Percentiles rank a stretch among this genome's conserved stretches.
phyloP scores from a whole-genome alignment of 2,113 vertebrate species.

The Globicephala melas region DNA sequence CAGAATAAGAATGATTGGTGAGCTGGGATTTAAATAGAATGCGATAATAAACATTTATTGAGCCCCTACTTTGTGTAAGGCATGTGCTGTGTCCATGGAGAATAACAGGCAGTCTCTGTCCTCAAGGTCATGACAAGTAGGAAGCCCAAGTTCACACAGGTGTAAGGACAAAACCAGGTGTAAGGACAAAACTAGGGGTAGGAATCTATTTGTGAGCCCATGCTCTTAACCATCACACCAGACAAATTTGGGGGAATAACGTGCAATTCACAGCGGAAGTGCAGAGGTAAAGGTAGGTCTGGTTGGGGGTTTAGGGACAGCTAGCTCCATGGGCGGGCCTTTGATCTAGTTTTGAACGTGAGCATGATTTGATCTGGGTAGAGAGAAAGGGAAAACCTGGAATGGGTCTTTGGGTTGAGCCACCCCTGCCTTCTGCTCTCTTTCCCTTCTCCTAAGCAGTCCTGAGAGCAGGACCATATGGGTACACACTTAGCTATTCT shows the following conservation, averaged over 20 bases:
- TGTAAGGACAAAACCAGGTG: background rate
- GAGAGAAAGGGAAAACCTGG: background rate
- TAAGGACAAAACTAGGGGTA: background rate
- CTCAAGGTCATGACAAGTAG: background rate
- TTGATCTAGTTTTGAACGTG: background rate
- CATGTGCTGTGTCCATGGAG: background rate
- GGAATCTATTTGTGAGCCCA: background rate
- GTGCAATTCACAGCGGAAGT: background rate
- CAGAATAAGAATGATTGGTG: background rate
- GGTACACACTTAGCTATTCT: rapidly evolving
- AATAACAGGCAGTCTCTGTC: background rate
- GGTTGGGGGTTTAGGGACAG: background rate
- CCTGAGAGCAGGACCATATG: no score
- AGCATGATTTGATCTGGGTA: background rate
- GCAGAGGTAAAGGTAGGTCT: background rate
- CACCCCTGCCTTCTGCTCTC: background rate
- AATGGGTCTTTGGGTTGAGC: background rate
- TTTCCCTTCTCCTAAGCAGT: background rate
- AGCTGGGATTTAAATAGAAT: background rate
- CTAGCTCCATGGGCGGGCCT: background rate
- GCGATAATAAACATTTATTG: background rate
- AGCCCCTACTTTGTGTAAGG: background rate
- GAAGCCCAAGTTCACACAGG: background rate
- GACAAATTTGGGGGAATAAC: rapidly evolving
- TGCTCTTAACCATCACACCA: background rate